Percentiles rank a stretch among this genome's conserved stretches.
Conservation (phyloP, 2,113 vertebrate species). For the Ictalurus punctatus region DNA sequence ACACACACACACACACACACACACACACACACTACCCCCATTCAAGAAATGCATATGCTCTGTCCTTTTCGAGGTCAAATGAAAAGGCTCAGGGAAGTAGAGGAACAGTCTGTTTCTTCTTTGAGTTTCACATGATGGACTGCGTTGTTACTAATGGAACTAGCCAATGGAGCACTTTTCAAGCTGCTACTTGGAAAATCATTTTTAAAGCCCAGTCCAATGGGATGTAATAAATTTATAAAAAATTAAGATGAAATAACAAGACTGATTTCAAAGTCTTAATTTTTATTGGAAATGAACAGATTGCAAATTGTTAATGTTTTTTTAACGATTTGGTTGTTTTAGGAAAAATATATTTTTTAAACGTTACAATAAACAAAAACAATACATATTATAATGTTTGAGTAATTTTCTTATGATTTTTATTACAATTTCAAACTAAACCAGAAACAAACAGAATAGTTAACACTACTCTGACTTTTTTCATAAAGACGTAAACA, state of each 20-base stretch:
- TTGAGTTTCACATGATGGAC: not conserved
- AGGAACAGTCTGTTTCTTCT: not conserved
- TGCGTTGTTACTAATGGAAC: conserved; percentile 32
- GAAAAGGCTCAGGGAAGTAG: not conserved
- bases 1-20: not conserved
- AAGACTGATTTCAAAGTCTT: conserved; percentile 7
- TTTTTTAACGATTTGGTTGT: not conserved
- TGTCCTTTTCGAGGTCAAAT: conserved; percentile 23
- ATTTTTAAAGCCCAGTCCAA: not conserved
- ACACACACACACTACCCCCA: not conserved
- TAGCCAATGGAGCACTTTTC: conserved; percentile 27
- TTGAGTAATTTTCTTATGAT: not conserved
- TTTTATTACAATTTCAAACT: not conserved
- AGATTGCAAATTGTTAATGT: conserved; percentile 27
- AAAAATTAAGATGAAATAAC: conserved; percentile 18
- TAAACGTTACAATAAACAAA: not conserved
- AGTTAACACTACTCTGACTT: not conserved
- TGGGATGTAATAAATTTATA: not conserved
- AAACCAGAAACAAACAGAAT: not conserved
- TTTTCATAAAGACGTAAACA: not conserved
- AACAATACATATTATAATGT: not conserved
- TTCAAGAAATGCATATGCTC: conserved; percentile 26
- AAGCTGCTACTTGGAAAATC: conserved; percentile 5
- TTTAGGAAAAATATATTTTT: not conserved
- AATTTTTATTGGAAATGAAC: not conserved